Evolutionary conservation across 2,888 invertebrate genomes (phyloP), one percentile per base, ranked within the genome.

Genomic region (Diaperis boleti): DNA sequence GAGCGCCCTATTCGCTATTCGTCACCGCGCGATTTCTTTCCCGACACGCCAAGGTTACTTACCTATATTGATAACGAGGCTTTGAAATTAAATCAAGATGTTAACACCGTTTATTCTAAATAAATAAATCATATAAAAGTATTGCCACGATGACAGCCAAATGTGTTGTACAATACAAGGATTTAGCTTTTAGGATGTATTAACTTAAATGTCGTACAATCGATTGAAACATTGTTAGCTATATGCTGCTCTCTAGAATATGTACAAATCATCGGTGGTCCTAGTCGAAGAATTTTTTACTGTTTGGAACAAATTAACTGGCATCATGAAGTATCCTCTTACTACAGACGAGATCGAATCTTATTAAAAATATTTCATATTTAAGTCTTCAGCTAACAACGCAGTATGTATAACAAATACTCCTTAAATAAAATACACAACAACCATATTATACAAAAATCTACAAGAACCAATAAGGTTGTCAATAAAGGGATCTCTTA

Each of bases 41-140:
- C 49, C 49, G 15, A 50, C 50, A 33, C 50, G 42, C 42, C 10
- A 42, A 18, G 18, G 10, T 22, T 18, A 20, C 22, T 20, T 26
- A 26, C 44, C 13, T n/a, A n/a, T n/a, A n/a, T n/a, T n/a, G n/a
- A n/a, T n/a, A n/a, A n/a, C n/a, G n/a, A n/a, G n/a, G n/a, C 11
- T 20, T 44, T 26, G 22, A 44, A 6, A 35, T 2, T 5, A 35
- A 26, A 26, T 26, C 1, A 39, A 39, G 35, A 44, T 63, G 31
- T 49, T 49, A 47, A 45, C 20, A 20, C 37, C 31, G 11, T 54
- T 54, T 54, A 68, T 66, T 67, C 62, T 49, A 62, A 68, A 67
- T 68, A 68, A 68, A 68, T 66, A 64, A 66, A 66, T 62, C 41
- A 67, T 68, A 68, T 65, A 64, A 69, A 67, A 67, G 63, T 66